Evolutionary conservation across 2,888 invertebrate genomes (phyloP).

Genomic region (Perdita meconis): DNA sequence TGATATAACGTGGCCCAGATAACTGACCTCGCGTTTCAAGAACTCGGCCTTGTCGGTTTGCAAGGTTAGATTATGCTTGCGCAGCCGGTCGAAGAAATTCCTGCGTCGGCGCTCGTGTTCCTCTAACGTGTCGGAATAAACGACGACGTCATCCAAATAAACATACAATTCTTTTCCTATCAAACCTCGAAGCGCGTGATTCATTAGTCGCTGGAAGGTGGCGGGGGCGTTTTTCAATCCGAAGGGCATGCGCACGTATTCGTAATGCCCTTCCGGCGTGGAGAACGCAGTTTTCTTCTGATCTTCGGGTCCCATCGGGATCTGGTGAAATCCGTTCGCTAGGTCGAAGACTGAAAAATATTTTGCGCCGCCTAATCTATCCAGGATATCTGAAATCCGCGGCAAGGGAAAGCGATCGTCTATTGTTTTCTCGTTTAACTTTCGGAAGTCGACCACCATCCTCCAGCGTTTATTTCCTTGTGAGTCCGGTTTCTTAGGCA

Average conservation of each 20-base stretch:
- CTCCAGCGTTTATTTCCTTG: background rate
- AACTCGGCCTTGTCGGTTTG: too few relatives aligned
- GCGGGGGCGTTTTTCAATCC: too few relatives aligned
- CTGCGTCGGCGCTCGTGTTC: background rate
- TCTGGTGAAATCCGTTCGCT: background rate
- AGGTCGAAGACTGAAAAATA: background rate
- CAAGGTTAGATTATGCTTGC: background rate
- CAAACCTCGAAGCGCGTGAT: background rate
- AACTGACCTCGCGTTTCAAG: background rate
- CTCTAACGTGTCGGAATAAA: too few relatives aligned
- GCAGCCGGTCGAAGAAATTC: background rate
- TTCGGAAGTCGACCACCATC: too few relatives aligned
- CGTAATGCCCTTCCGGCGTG: background rate
- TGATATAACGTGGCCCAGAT: background rate
- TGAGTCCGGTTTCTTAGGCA: background rate
- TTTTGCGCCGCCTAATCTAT: background rate
- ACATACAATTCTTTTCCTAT: background rate
- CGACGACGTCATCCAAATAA: background rate
- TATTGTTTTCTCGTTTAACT: too few relatives aligned
- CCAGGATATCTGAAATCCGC: background rate
- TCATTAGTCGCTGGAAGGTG: conserved; percentile 3
- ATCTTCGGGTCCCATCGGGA: background rate
- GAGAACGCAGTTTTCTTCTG: too few relatives aligned
- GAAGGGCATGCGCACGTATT: background rate
- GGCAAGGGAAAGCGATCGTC: background rate